Evolutionary conservation across 1,140 invertebrate genomes (phyloP).

Genomic region (Hyles euphorbiae): DNA sequence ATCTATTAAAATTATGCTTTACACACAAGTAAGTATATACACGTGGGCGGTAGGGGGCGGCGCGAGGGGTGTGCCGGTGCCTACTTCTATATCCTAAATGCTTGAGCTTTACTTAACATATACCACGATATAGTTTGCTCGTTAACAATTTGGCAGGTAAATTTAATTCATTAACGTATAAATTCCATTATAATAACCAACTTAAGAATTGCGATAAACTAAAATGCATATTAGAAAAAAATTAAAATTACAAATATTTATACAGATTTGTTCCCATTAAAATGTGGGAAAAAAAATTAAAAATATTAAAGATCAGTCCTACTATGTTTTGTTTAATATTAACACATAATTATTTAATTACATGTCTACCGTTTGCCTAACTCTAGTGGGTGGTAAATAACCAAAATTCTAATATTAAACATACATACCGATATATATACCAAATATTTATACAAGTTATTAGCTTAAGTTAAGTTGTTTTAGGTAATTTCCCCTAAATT

Average conservation of each 20-base stretch:
- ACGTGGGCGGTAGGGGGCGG: constrained; percentile 31
- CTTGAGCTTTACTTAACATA: constrained; percentile 66
- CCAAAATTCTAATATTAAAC: constrained; percentile 74
- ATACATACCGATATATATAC: constrained; percentile 74
- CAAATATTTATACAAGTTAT: constrained; percentile 74
- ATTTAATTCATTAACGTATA: constrained; percentile 68
- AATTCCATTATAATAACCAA: constrained; percentile 50
- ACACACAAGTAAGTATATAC: constrained; percentile 68
- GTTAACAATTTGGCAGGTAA: constrained; percentile 70
- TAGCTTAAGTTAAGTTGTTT: constrained; percentile 73
- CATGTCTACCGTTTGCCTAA: constrained; percentile 70
- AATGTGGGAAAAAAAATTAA: constrained; percentile 54
- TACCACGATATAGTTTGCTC: constrained; percentile 58
- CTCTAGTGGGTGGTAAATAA: constrained; percentile 71
- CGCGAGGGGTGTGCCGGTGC: constrained; percentile 45
- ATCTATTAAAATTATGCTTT: constrained; percentile 72
- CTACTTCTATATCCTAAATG: constrained; percentile 61
- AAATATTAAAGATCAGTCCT: constrained; percentile 69
- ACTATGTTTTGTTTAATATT: constrained; percentile 71
- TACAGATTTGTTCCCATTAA: constrained; percentile 65
- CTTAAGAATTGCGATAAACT: constrained; percentile 66
- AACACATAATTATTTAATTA: constrained; percentile 73
- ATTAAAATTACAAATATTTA: constrained; percentile 71
- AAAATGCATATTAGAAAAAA: constrained; percentile 70
- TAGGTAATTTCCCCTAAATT: constrained; percentile 69